phyloP scores from a whole-genome alignment of 2,797 vertebrate genomes.

The Cossypha polioptera region DNA sequence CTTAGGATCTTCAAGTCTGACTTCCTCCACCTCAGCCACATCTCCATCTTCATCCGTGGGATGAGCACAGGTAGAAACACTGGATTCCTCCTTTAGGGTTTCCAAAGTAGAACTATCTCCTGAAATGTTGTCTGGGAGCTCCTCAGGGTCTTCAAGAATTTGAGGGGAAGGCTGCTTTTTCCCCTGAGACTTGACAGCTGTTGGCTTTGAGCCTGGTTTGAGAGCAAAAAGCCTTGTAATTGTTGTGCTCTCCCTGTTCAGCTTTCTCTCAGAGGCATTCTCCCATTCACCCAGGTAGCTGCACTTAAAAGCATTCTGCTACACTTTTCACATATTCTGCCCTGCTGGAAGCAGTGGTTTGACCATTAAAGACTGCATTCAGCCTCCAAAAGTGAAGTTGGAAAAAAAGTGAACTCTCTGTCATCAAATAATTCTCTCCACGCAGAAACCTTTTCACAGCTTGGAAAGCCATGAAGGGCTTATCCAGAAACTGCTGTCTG shows the following conservation, averaged over 20 bases:
- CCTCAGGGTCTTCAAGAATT: conserved; percentile 25
- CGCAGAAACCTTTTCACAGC: not conserved
- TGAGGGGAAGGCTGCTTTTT: conserved; percentile 33
- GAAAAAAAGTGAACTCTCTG: not conserved
- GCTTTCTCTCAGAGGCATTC: not conserved
- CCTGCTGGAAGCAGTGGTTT: not conserved
- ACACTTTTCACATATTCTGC: not conserved
- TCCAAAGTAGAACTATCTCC: conserved; percentile 36
- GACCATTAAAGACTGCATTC: not conserved
- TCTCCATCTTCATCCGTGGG: conserved; percentile 25
- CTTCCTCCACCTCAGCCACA: conserved; percentile 77
- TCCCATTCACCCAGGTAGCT: not conserved
- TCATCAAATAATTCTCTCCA: not conserved
- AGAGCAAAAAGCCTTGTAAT: not conserved
- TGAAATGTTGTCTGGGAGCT: not conserved
- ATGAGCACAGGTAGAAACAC: not conserved
- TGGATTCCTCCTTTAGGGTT: conserved; percentile 34
- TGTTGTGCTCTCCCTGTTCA: not conserved
- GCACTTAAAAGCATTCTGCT: not conserved
- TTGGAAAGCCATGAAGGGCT: not conserved
- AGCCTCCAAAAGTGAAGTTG: not conserved
- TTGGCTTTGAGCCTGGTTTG: conserved; percentile 25
- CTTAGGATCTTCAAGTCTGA: conserved; percentile 67
- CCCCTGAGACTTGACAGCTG: conserved; percentile 1
- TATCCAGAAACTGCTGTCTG: not conserved